Evolutionary conservation across 2,113 vertebrate genomes (phyloP), one percentile per base, ranked within the genome.

Genomic region (Turnix velox): DNA sequence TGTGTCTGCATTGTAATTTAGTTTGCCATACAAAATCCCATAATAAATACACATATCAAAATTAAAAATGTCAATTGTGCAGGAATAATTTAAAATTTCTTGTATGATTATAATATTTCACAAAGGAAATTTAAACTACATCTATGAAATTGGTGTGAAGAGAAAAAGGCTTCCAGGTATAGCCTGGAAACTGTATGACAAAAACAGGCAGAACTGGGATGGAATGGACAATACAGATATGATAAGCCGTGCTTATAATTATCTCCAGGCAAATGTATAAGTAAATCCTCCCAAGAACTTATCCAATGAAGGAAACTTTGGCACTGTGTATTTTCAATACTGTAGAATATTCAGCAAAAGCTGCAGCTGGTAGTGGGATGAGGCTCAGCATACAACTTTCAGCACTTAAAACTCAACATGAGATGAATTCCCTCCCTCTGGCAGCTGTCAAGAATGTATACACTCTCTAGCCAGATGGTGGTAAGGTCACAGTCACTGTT

Each of bases 321-420:
- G 14, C 54, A 27, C 18, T 0, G 0, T n/a, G 12, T 37, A 4
- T 15, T 54, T 12, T 49, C 52, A 51, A 2, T 37, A 58, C 42
- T 19, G 17, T 22, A 73, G 59, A 73, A 49, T 58, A 79, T 45
- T 84, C 30, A 66, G 18, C 57, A 81, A 42, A 84, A 43, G 7
- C 40, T 57, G 40, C 25, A 79, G 40, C 45, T 54, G 65, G 35
- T 18, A 87, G 20, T 25, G 84, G 66, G 40, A 37, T 2, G 5
- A 33, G 33, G 5, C 40, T 89, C 31, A 43, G 42, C 1, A 0
- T 19, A 28, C 43, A 22, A 16, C 23, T 61, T 55, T 20, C 25
- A 43, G 14, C 30, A 31, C 18, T n/a, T 31, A 8, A 37, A 18
- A 24, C 39, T 68, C 66, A 68, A 25, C n/a, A 13, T 18, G 22